phyloP scores from a whole-genome alignment of 2,113 vertebrate species.

The Canis aureus region DNA sequence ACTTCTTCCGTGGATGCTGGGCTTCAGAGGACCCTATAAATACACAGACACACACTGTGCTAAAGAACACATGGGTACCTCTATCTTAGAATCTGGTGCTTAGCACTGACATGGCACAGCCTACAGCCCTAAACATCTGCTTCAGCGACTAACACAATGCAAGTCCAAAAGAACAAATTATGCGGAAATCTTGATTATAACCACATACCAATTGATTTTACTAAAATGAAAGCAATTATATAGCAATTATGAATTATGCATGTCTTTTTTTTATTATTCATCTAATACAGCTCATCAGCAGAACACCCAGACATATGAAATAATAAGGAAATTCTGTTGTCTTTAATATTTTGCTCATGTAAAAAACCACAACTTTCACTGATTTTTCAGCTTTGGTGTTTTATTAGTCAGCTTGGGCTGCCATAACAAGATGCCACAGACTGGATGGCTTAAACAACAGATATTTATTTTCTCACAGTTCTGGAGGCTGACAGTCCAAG shows the following conservation, averaged over 20 bases:
- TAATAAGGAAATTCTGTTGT: conserved; percentile 36
- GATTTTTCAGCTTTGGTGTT: not conserved
- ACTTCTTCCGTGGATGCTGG: not conserved
- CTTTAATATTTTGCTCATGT: not conserved
- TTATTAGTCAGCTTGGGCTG: not conserved
- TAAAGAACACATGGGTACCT: not conserved
- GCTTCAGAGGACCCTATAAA: not conserved
- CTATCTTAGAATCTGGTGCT: not conserved
- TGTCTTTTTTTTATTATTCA: conserved; percentile 20
- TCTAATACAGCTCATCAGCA: not conserved
- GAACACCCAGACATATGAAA: not conserved
- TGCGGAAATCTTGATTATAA: conserved; percentile 33
- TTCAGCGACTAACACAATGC: not conserved
- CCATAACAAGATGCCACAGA: not conserved
- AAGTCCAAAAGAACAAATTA: not conserved
- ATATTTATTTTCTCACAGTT: not conserved
- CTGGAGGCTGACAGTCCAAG: not conserved
- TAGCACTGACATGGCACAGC: not conserved
- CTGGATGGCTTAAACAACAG: not conserved
- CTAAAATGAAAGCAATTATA: not conserved
- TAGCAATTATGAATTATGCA: not conserved
- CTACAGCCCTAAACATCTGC: not conserved
- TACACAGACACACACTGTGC: not conserved
- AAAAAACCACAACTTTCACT: conserved; percentile 8
- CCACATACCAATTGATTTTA: not conserved